These are phyloP conservation scores for Platynereis dumerilii DNA, from an alignment of 2,888 invertebrate species.

Conservation along the genomic window DNA sequence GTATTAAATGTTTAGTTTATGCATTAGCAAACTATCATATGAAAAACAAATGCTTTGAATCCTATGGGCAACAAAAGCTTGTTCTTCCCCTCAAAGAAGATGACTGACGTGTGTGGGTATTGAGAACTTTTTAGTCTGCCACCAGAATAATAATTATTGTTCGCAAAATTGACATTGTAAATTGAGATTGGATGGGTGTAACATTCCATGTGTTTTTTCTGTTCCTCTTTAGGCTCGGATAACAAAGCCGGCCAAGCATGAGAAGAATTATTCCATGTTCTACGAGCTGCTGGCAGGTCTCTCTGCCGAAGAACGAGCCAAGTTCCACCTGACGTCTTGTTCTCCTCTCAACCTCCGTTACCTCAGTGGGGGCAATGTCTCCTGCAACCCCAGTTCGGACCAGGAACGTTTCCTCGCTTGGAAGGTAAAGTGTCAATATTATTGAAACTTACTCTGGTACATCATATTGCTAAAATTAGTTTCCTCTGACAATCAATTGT, in stretches of 20 bases:
- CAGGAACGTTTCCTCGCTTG: slow-evolving; percentile 86
- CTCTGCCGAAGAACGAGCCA: slow-evolving; percentile 80
- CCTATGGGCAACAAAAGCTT: too few relatives aligned
- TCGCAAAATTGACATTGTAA: too few relatives aligned
- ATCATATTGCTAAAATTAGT: neutral
- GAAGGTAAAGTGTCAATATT: slow-evolving; percentile 75
- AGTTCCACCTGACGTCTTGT: slow-evolving; percentile 84
- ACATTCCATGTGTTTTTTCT: neutral
- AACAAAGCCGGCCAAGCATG: slow-evolving; percentile 70
- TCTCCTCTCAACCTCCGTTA: slow-evolving; percentile 82
- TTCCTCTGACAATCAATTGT: too few relatives aligned
- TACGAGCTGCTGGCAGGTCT: slow-evolving; percentile 94
- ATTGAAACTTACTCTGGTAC: neutral
- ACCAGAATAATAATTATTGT: too few relatives aligned
- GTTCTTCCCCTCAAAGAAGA: too few relatives aligned
- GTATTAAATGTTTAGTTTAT: too few relatives aligned
- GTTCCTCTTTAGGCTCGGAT: neutral
- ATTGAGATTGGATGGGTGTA: too few relatives aligned
- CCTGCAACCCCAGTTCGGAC: slow-evolving; percentile 56
- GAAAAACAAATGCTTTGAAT: too few relatives aligned
- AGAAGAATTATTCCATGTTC: slow-evolving; percentile 96
- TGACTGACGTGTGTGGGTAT: too few relatives aligned
- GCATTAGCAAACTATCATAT: too few relatives aligned
- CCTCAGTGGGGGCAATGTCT: slow-evolving; percentile 76
- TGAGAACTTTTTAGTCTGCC: too few relatives aligned